Base-by-base conservation (phyloP, 2,113 vertebrate species). In the Ascaphus truei region DNA sequence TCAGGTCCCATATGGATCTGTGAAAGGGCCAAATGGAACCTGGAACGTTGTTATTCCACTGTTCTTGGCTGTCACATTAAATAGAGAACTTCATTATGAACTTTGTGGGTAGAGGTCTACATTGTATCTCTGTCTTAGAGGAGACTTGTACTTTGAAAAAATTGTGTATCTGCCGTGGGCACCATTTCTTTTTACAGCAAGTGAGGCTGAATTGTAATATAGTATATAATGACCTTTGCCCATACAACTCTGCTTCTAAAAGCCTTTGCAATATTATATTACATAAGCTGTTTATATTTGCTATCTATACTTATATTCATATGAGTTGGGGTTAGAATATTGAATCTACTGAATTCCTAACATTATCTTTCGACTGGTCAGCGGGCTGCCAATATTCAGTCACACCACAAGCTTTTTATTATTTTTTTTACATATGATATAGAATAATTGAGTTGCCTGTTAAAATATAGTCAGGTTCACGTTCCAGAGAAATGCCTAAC, bases 381-480 rank as follows among this genome's bases (percentile, higher is more conserved):
- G 36, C 27, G 37, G 6, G 50, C 66, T 63, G 27, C 73, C 27
- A 39, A 26, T 67, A 75, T 74, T 67, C 47, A 3, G 74, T 73
- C 76, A 77, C 18, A 39, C 41, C 50, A 34, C 39, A 71, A 76
- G 73, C 11, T 22, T 61, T 77, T 52, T 67, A 64, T 7, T 73
- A 73, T 81, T 4, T 55, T 72, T 78, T 41, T 27, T 22, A 59
- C 50, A 58, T 56, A 58, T 64, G 13, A 53, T 53, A 51, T 27
- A 10, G 78, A 78, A 75, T 81, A 74, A 75, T 76, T 80, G 58
- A 62, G 2, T 50, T 77, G 55, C 53, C 73, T 79, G 27, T 79
- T 76, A 79, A 76, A 77, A 56, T 75, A 36, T 47, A 50, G 80
- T 68, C 61, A 62, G 74, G n/a, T 39, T 9, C 52, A 67, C 16